Evolutionary conservation across 2,888 invertebrate species (phyloP), one percentile per base, ranked within the genome.

Genomic region (Patella ulyssiponensis): DNA sequence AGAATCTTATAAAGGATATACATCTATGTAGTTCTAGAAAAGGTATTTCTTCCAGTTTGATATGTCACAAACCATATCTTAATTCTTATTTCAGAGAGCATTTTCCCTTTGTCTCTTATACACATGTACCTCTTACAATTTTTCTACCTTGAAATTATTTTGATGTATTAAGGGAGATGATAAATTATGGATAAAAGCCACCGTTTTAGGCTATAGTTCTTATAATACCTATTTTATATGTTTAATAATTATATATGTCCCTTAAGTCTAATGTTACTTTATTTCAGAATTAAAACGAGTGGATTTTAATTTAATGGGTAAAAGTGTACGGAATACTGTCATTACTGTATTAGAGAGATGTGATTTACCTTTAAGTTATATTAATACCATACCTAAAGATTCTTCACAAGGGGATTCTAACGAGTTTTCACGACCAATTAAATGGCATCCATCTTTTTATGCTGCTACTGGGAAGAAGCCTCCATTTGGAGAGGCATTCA

Each of bases 351-450:
- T 98, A 80, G 94, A 94, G 90, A 94, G 95, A 53, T 97, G 97
- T 92, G 94, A 96, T 90, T 93, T 98, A 81, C 94, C 97, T 7
- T 96, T 97, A n/a, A 95, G 95, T 69, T 96, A 96, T 92, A 93
- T 97, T 11, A 96, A 97, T 90, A 95, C 94, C 1, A 44, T 71
- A 23, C 44, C 54, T 9, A n/a, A 27, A 73, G 15, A 73, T 5
- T 20, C 14, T n/a, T 15, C 33, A 15, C 14, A 7, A 27, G 33
- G 53, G 51, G 23, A 3, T 52, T 23, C n/a, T 69, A 23, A 51
- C 58, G 44, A 44, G 44, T 44, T 71, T n/a, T 44, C 77, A 52
- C 77, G 83, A 71, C 80, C 82, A 54, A 80, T 87, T 33, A 76
- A 82, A 71, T 88, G 87, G 87, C 83, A 87, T 77, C 83, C 82